phyloP scores from a whole-genome alignment of 2,888 invertebrate genomes.

The Tachina lurida region DNA sequence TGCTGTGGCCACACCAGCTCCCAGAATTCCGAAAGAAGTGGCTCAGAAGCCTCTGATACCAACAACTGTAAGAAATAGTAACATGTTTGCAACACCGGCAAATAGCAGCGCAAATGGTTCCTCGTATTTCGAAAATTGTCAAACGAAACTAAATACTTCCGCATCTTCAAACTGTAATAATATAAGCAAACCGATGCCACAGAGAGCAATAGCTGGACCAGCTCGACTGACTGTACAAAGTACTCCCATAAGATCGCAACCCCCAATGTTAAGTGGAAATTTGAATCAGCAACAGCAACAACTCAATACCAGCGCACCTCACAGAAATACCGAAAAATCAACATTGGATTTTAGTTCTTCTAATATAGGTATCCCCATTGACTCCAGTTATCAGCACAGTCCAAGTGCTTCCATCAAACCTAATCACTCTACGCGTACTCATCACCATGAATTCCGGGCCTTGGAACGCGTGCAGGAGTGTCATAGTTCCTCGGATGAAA shows the following conservation, averaged over 20 bases:
- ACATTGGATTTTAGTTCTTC: constrained; percentile 69
- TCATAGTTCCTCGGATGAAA: constrained; percentile 94
- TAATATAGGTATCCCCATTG: constrained; percentile 76
- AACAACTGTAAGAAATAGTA: constrained; percentile 15
- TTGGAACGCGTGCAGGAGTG: constrained; percentile 87
- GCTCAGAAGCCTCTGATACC: constrained; percentile 78
- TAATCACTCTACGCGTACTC: constrained; percentile 77
- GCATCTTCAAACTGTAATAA: constrained; percentile 38
- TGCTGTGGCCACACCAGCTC: constrained; percentile 81
- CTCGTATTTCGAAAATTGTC: constrained; percentile 64
- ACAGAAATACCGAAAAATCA: constrained; percentile 66
- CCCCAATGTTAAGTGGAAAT: constrained; percentile 85
- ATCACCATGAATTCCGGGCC: constrained; percentile 82
- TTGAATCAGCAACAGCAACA: constrained; percentile 73
- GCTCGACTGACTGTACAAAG: constrained; percentile 85
- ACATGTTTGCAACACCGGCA: constrained; percentile 44
- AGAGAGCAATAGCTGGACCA: constrained; percentile 83
- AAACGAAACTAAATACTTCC: constrained; percentile 57
- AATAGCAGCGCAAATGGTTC: constrained; percentile 57
- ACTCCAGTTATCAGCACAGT: constrained; percentile 67
- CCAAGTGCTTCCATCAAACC: constrained; percentile 66
- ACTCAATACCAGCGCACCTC: constrained; percentile 19
- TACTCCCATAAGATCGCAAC: constrained; percentile 86
- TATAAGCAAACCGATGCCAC: constrained; percentile 77
- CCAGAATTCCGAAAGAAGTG: constrained; percentile 81